A percentile compares a stretch with the other conserved stretches of the same genome.
Conservation (phyloP, 2,113 vertebrate genomes). For the Emydocephalus ijimae region DNA sequence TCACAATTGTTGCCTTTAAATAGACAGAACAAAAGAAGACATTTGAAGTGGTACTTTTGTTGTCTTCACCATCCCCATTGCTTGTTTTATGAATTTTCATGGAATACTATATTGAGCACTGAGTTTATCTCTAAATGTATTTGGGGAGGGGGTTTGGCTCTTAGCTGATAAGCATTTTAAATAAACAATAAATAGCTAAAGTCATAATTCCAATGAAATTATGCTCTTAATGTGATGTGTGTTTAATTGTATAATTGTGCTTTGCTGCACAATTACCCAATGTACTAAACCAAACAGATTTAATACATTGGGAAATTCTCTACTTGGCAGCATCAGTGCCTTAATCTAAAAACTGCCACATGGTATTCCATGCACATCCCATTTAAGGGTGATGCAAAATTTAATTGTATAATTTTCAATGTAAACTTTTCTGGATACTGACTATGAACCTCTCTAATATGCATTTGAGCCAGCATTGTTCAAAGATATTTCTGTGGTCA, state of each 20-base stretch:
- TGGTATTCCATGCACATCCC: not conserved
- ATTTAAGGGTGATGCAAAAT: not conserved
- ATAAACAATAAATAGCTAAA: not conserved
- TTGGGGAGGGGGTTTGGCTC: not conserved
- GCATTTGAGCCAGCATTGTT: not conserved
- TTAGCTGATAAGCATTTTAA: not conserved
- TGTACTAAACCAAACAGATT: not conserved
- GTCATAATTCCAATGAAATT: not conserved
- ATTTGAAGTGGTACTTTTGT: not conserved
- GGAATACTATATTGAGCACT: not conserved
- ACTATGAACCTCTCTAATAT: not conserved
- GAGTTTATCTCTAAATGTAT: not conserved
- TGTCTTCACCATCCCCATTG: not conserved
- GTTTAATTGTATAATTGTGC: not conserved
- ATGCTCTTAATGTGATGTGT: not conserved
- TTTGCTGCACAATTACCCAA: not conserved
- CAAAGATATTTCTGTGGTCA: too few relatives aligned
- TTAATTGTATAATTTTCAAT: not conserved
- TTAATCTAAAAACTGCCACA: not conserved
- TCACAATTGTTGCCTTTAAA: not conserved
- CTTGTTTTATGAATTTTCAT: not conserved
- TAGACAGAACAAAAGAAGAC: not conserved
- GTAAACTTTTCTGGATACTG: not conserved
- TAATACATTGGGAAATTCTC: not conserved
- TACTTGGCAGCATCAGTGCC: not conserved